Evolutionary conservation across 2,888 invertebrate genomes (phyloP).

Genomic region (Eledone cirrhosa): DNA sequence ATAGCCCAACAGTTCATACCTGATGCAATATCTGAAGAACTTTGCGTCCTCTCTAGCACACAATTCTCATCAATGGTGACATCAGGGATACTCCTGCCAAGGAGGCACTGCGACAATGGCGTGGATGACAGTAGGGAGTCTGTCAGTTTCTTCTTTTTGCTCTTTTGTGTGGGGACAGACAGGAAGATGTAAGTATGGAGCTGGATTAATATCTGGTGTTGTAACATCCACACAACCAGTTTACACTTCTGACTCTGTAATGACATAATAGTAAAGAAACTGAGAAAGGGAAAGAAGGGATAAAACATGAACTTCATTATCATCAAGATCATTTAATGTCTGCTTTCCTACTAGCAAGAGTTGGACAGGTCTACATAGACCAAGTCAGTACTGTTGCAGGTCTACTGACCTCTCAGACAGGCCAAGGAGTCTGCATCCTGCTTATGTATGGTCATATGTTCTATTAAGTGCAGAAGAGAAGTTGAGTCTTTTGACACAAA

Average conservation of each 20-base stretch:
- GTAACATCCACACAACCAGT: slow-evolving; percentile 91
- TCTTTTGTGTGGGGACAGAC: slow-evolving; percentile 68
- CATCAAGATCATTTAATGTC: no score
- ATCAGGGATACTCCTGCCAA: slow-evolving; percentile 37
- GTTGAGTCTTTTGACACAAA: no score
- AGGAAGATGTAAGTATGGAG: slow-evolving; percentile 93
- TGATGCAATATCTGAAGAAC: slow-evolving; percentile 56
- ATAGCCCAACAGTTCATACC: slow-evolving; percentile 34
- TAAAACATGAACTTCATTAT: no score
- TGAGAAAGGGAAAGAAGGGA: no score
- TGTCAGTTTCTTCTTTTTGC: slow-evolving; percentile 68
- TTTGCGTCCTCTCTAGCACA: slow-evolving; percentile 48
- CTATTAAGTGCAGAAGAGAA: no score
- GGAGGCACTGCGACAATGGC: slow-evolving; percentile 52
- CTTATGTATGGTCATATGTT: no score
- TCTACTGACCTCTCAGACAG: no score
- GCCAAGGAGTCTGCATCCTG: no score
- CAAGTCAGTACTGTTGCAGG: no score
- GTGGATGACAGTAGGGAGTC: slow-evolving; percentile 57
- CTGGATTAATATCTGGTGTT: slow-evolving; percentile 86
- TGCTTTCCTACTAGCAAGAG: no score
- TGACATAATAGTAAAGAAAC: slow-evolving; percentile 26
- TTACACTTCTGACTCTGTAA: slow-evolving; percentile 68
- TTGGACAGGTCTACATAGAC: no score
- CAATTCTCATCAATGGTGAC: slow-evolving; percentile 36